Percentiles rank a stretch among this genome's conserved stretches.
Conservation (phyloP, 2,888 invertebrate genomes). For the Hydrotaea cyrtoneurina region DNA sequence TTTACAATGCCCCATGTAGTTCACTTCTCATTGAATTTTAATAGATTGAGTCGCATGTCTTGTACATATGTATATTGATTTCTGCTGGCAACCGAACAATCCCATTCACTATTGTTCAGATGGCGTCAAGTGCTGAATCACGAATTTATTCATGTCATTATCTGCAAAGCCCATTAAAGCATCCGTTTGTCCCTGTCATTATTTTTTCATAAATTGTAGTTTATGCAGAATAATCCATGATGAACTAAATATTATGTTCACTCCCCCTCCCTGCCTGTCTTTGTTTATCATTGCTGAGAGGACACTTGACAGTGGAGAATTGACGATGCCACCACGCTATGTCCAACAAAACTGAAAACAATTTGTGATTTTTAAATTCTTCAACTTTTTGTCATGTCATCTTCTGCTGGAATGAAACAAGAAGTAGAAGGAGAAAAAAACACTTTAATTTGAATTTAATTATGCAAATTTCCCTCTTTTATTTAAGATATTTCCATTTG, state of each 20-base stretch:
- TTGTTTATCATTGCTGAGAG: background rate
- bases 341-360: constrained; percentile 8
- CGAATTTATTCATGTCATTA: too few relatives aligned
- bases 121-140: too few relatives aligned
- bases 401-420: background rate
- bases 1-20: too few relatives aligned
- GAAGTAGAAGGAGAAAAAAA: constrained; percentile 10
- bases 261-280: background rate
- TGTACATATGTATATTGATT: too few relatives aligned
- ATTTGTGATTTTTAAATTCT: constrained; percentile 1
- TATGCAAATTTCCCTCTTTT: constrained; percentile 38
- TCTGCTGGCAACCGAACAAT: too few relatives aligned
- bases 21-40: too few relatives aligned
- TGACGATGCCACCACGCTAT: background rate
- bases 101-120: too few relatives aligned
- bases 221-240: too few relatives aligned
- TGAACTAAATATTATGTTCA: background rate
- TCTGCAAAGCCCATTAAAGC: too few relatives aligned
- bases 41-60: too few relatives aligned
- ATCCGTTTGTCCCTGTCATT: too few relatives aligned
- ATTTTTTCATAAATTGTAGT: too few relatives aligned
- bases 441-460: constrained; percentile 56
- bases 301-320: background rate
- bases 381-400: constrained; percentile 17
- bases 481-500: constrained; percentile 33